Conservation (phyloP, 1,140 invertebrate genomes). For the Trichonephila clavipes region DNA sequence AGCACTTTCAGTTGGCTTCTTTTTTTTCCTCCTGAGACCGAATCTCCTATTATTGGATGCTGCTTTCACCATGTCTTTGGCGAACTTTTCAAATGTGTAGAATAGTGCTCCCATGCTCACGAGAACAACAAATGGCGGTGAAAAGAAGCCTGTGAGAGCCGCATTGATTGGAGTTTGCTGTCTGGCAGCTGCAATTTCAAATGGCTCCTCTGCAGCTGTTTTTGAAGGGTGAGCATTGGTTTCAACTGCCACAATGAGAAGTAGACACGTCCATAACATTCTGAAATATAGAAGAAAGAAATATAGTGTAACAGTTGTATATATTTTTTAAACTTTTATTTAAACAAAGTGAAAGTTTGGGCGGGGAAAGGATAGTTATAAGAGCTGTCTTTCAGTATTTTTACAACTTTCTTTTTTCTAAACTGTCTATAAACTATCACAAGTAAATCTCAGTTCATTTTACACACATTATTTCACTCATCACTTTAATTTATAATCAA, state of each 20-base stretch:
- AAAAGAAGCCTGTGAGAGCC: constrained; percentile 56
- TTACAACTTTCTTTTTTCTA: too few relatives aligned
- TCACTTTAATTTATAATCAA: too few relatives aligned
- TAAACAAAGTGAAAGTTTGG: too few relatives aligned
- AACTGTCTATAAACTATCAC: too few relatives aligned
- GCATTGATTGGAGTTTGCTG: constrained; percentile 48
- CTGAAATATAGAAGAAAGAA: not conserved
- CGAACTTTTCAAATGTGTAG: constrained; percentile 69
- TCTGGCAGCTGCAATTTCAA: not conserved
- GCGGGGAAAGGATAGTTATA: too few relatives aligned
- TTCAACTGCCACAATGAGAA: not conserved
- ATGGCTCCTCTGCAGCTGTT: not conserved
- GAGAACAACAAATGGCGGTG: constrained; percentile 48
- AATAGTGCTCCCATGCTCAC: constrained; percentile 39
- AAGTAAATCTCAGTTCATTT: too few relatives aligned
- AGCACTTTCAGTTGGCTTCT: not conserved
- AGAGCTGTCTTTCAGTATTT: too few relatives aligned
- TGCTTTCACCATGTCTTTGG: constrained; percentile 62
- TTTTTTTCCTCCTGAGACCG: constrained; percentile 48
- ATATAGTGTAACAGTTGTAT: too few relatives aligned
- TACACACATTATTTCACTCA: too few relatives aligned
- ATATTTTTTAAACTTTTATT: too few relatives aligned
- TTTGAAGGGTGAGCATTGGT: not conserved
- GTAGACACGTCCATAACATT: not conserved
- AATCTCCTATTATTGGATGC: not conserved